Conservation (phyloP, 30 jellyfish, hydroid and myxozoan genomes). For the Turritopsis rubra region DNA sequence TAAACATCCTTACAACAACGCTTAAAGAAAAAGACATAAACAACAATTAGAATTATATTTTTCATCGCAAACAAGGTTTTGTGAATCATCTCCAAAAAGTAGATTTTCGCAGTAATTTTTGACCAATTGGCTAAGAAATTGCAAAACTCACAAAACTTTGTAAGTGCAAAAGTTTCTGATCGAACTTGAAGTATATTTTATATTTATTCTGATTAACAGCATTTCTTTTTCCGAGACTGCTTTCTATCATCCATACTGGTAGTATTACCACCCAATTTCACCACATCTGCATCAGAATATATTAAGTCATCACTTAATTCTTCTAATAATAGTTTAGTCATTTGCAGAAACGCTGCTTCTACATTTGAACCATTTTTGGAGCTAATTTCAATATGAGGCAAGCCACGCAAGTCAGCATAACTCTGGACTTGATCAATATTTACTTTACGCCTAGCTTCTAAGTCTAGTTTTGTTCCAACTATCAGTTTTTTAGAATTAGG, state of each 20-base stretch:
- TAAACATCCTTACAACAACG: too few relatives aligned
- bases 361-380: slow-evolving; percentile 93
- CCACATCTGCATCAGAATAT: slow-evolving; percentile 1
- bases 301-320: slow-evolving; percentile 49
- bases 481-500: slow-evolving; percentile 79
- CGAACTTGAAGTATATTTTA: too few relatives aligned
- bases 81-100: too few relatives aligned
- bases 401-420: slow-evolving; percentile 44
- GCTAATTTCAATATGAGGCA: slow-evolving; percentile 80
- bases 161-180: too few relatives aligned
- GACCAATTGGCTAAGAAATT: too few relatives aligned
- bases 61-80: too few relatives aligned
- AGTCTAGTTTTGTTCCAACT: slow-evolving; percentile 85
- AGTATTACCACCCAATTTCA: not conserved
- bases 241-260: not conserved
- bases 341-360: slow-evolving; percentile 79
- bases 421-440: slow-evolving; percentile 41
- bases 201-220: too few relatives aligned
- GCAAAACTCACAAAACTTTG: too few relatives aligned
- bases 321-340: slow-evolving; percentile 66
- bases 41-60: too few relatives aligned
- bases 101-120: too few relatives aligned
- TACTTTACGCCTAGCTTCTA: slow-evolving; percentile 65
- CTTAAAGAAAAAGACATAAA: too few relatives aligned
- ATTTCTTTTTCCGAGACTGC: not conserved